Evolutionary conservation across 1,140 invertebrate genomes (phyloP).

Genomic region (Conus betulinus): DNA sequence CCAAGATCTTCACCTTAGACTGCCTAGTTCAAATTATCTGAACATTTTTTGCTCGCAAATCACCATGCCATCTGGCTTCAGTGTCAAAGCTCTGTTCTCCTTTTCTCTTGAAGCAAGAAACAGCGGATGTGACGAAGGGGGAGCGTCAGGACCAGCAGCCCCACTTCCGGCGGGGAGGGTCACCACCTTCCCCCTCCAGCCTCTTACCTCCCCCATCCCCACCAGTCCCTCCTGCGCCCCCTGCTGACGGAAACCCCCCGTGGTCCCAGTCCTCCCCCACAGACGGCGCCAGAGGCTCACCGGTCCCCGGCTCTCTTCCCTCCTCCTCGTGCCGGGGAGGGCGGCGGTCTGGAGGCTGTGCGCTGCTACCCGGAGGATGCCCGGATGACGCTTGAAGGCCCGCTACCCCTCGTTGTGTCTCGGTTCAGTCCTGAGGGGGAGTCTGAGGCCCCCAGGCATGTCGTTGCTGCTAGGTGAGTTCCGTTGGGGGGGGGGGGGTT

Average conservation of each 20-base stretch:
- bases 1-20: too few relatives aligned
- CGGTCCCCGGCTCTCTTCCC: background rate
- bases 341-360: too few relatives aligned
- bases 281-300: background rate
- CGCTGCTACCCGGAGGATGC: background rate
- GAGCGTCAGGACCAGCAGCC: background rate
- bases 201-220: background rate
- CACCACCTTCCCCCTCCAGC: background rate
- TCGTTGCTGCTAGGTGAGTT: too few relatives aligned
- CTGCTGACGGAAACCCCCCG: background rate
- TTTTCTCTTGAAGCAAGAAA: background rate
- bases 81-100: too few relatives aligned
- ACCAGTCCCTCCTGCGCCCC: background rate
- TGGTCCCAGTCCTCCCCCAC: background rate
- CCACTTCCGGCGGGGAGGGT: background rate
- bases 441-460: background rate
- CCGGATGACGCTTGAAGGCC: background rate
- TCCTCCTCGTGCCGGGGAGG: background rate
- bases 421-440: background rate
- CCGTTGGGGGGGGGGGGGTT: too few relatives aligned
- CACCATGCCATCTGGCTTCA: too few relatives aligned
- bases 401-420: background rate
- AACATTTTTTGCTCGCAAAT: too few relatives aligned
- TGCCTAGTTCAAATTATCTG: too few relatives aligned
- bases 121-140: background rate